Base-by-base conservation (phyloP, 2,888 invertebrate genomes). In the Caenorhabditis sp. region DNA sequence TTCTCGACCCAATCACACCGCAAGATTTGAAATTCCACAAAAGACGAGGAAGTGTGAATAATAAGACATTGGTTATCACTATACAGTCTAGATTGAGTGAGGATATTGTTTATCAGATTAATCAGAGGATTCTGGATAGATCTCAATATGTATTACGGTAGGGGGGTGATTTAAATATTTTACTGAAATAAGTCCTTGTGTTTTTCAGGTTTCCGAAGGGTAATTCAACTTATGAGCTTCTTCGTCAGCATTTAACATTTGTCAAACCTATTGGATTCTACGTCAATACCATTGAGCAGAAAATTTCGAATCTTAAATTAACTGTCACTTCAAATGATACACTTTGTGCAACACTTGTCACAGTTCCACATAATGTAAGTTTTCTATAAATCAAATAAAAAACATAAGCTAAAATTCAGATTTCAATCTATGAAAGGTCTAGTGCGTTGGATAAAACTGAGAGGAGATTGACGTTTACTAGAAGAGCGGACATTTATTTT, bases 401-500 rank as follows among this genome's bases (percentile, higher is more conserved):
- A 31, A 4, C 10, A 7, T 7, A 31, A 31, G 10, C 10, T 31
- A 31, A 31, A 31, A 4, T 65, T 63, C 60, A 71, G 67, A 54
- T 64, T 23, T 58, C 71, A 20, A 38, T 71, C 4, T 67, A 71
- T 14, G 67, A 71, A n/a, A 38, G 56, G 1, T 21, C 26, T 12
- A 27, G 57, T 2, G 63, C 63, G 12, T 17, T 59, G 0, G 49
- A 63, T 8, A 50, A 61, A 27, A 10, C 61, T 1, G 60, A 67
- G 27, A 60, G 60, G 10, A 52, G 58, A 20, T 5, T 71, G 10
- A 59, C 71, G 5, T 67, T 71, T 43, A 67, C 63, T 0, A 50
- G 36, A 49, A 31, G 71, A 53, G 71, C 67, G 0, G 71, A 71
- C 26, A 26, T 71, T 10, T 67, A 67, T 49, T 67, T 71, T 50